Evolutionary conservation across 2,113 vertebrate genomes (phyloP).

Genomic region (Ochotona curzoniae): DNA sequence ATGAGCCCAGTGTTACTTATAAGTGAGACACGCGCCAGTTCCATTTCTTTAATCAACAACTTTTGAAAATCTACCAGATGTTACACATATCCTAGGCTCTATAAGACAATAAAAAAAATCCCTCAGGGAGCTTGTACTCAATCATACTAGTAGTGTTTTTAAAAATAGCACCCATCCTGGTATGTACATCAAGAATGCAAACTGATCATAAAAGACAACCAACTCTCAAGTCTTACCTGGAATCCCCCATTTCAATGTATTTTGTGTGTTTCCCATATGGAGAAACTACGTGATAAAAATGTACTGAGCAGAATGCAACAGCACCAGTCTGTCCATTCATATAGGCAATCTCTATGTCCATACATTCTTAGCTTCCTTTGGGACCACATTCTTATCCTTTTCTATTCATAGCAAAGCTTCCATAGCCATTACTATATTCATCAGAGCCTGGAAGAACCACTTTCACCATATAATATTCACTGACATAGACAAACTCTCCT

Average conservation of each 20-base stretch:
- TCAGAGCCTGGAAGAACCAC: neutral
- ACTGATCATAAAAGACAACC: neutral
- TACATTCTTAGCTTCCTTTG: neutral
- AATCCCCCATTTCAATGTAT: neutral
- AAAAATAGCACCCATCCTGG: constrained; percentile 7
- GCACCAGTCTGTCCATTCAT: neutral
- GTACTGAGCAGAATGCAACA: neutral
- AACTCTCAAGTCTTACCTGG: neutral
- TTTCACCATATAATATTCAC: neutral
- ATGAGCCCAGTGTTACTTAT: neutral
- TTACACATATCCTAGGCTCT: neutral
- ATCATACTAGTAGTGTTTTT: neutral
- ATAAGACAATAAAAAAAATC: neutral
- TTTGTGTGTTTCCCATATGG: neutral
- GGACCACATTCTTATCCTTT: neutral
- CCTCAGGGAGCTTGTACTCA: neutral
- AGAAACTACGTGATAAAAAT: neutral
- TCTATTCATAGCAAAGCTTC: neutral
- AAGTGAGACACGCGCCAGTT: neutral
- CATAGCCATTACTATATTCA: neutral
- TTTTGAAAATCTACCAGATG: neutral
- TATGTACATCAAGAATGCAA: neutral
- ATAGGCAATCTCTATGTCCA: neutral
- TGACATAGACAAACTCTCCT: constrained; percentile 3
- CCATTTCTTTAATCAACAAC: neutral